Evolutionary conservation across 2,888 invertebrate species (phyloP), one percentile per base, ranked within the genome.

Genomic region (Clepsis dumicolana): DNA sequence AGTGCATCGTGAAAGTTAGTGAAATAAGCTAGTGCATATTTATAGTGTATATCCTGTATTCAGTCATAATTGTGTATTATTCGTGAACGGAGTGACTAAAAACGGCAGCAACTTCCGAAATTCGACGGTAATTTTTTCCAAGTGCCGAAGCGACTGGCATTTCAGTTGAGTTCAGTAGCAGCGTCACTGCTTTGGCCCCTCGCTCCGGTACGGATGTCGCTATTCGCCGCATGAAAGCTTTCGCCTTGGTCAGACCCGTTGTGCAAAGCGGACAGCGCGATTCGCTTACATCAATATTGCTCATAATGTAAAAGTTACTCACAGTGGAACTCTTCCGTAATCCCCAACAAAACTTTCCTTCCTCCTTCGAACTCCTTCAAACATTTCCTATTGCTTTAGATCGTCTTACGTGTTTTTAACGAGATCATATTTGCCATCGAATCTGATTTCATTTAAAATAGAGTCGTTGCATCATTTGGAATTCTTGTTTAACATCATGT

Each of bases 1-100:
- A 91, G 91, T 86, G 77, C 78, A 72, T 84, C 87, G 91, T 92
- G 91, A 89, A 91, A 91, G 88, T 93, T 92, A 86, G 92, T 93
- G 92, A 86, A 82, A 80, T 79, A 86, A 83, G 80, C 80, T 87
- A 85, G 91, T 91, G 90, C 78, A 81, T 80, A 85, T 80, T 78
- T 72, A 78, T 79, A 79, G 84, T 85, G 84, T 73, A 77, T 80
- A 77, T 74, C 73, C 75, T 71, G 66, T 66, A 48, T 56, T 67
- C 48, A 71, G 76, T 75, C 65, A 73, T 79, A 75, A 77, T 79
- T 73, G 86, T 88, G 88, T 75, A 78, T 80, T 80, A 79, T 84
- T 82, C 80, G 85, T 88, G 89, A 77, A 81, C 79, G 83, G 78
- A 83, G 83, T 67, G 70, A 60, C 56, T 83, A 77, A 74, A 74